A percentile compares a stretch with the other conserved stretches of the same genome.
Conservation (phyloP, 2,888 invertebrate genomes). For the Drosophila lacicola region DNA sequence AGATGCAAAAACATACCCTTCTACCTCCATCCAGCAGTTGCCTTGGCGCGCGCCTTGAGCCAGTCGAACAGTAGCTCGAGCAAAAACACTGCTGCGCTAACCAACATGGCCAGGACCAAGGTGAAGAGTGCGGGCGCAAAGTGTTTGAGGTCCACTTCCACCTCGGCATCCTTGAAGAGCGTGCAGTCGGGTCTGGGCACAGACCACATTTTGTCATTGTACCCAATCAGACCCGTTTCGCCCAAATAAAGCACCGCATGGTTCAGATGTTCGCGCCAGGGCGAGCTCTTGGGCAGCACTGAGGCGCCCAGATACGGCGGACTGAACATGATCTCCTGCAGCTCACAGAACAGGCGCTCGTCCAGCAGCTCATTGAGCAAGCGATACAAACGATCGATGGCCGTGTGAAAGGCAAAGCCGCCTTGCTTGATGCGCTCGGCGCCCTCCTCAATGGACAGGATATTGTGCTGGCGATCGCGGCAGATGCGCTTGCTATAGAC, state of each 20-base stretch:
- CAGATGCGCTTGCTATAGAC: conserved; percentile 77
- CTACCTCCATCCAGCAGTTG: neutral
- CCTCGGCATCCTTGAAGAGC: conserved; percentile 62
- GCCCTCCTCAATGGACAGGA: conserved; percentile 72
- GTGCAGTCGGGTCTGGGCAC: conserved; percentile 76
- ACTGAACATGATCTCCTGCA: conserved; percentile 79
- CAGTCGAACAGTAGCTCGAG: conserved; percentile 57
- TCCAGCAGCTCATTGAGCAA: conserved; percentile 65
- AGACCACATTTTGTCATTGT: conserved; percentile 77
- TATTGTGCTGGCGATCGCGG: conserved; percentile 58
- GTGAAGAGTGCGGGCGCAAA: conserved; percentile 81
- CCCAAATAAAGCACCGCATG: conserved; percentile 68
- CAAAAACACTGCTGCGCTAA: conserved; percentile 59
- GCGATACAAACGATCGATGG: conserved; percentile 76
- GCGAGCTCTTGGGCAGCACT: conserved; percentile 65
- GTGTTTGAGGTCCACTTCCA: conserved; percentile 81
- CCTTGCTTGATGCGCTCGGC: conserved; percentile 71
- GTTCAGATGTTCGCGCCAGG: conserved; percentile 77
- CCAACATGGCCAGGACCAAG: conserved; percentile 69
- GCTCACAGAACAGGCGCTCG: conserved; percentile 77
- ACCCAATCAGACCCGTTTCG: conserved; percentile 68
- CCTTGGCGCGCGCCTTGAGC: conserved; percentile 1
- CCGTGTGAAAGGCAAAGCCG: conserved; percentile 81
- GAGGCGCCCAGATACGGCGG: conserved; percentile 55
- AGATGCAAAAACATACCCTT: conserved; percentile 45